These are phyloP conservation scores for Leuciscus waleckii DNA, from an alignment of 2,797 vertebrate species.

Conservation along the genomic window DNA sequence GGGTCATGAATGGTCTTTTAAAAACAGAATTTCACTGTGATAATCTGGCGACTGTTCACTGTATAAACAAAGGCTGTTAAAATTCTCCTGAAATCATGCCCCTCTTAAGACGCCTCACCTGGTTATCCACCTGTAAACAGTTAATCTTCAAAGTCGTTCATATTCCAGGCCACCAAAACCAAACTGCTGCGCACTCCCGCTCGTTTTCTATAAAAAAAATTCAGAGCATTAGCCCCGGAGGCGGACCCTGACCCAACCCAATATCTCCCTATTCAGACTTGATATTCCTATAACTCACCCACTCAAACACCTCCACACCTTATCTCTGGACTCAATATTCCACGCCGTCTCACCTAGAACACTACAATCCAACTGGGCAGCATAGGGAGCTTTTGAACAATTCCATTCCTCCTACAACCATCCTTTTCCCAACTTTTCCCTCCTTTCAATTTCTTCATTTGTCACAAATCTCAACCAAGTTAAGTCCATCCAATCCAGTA, in stretches of 20 bases:
- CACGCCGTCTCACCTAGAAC: neutral
- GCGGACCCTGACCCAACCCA: too few relatives aligned
- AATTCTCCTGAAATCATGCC: neutral
- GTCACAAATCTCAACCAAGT: neutral
- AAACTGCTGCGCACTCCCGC: too few relatives aligned
- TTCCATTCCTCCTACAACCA: neutral
- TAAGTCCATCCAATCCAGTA: neutral
- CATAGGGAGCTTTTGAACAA: neutral
- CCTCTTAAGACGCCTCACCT: neutral
- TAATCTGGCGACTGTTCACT: neutral
- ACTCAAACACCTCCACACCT: neutral
- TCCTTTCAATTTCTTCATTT: neutral
- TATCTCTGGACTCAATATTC: neutral
- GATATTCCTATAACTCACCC: neutral
- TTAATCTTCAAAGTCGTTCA: neutral
- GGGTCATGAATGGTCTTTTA: neutral
- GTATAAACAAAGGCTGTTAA: neutral
- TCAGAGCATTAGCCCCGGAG: neutral
- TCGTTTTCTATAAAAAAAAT: neutral
- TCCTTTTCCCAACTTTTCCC: neutral
- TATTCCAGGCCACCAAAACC: too few relatives aligned
- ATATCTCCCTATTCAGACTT: too few relatives aligned
- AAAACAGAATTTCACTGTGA: neutral
- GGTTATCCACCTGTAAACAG: neutral
- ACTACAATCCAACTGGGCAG: too few relatives aligned